A percentile compares a stretch with the other conserved stretches of the same genome.
These are phyloP conservation scores for Heliconius aoede DNA, from an alignment of 2,888 invertebrate genomes.

Conservation along the genomic window DNA sequence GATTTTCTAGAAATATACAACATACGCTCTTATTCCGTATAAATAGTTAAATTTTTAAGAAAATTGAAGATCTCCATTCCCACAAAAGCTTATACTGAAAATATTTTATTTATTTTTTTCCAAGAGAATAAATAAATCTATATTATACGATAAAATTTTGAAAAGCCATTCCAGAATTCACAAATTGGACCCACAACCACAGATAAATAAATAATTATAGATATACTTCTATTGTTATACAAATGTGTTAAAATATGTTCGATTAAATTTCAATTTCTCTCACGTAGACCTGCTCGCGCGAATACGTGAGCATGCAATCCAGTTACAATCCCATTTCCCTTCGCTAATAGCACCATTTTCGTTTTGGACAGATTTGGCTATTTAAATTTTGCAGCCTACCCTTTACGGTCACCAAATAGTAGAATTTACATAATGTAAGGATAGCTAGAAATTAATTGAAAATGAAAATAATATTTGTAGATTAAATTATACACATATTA, in stretches of 20 bases:
- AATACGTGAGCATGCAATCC: conserved; percentile 32
- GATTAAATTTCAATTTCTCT: conserved; percentile 24
- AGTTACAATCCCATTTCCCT: conserved; percentile 44
- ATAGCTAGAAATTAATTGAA: not conserved
- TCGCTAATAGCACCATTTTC: conserved; percentile 30
- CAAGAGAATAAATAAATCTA: no score
- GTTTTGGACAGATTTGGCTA: conserved; percentile 27
- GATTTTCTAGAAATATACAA: no score
- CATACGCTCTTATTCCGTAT: no score
- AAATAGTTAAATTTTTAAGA: no score
- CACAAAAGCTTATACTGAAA: no score
- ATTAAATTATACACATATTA: not conserved
- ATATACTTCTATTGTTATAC: not conserved
- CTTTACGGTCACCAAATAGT: not conserved
- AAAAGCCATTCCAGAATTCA: no score
- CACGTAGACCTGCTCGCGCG: conserved; percentile 4
- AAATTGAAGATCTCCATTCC: no score
- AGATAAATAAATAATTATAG: not conserved
- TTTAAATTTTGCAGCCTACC: conserved; percentile 30
- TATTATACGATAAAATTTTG: no score
- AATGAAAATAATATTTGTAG: not conserved
- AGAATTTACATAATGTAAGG: not conserved
- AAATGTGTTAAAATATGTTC: not conserved
- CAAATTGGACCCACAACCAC: not conserved
- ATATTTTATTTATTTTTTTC: no score